These are phyloP conservation scores for Asteroscopus sphinx DNA, from an alignment of 2,888 invertebrate genomes.

Conservation along the genomic window DNA sequence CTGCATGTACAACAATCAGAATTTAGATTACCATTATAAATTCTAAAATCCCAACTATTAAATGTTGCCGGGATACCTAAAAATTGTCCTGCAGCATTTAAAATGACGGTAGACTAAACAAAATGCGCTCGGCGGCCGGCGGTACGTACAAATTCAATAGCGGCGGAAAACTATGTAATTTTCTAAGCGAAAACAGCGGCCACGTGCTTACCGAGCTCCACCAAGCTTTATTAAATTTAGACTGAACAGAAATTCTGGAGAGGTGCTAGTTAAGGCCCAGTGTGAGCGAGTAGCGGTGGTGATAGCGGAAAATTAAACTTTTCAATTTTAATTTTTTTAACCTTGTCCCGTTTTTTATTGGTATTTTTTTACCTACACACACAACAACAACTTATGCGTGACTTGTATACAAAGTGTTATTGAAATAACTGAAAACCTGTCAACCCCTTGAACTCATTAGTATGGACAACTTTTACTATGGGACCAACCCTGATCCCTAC, in stretches of 20 bases:
- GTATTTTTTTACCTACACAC: no score
- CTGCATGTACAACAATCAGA: neutral
- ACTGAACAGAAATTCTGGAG: conserved; percentile 43
- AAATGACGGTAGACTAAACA: conserved; percentile 24
- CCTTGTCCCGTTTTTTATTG: no score
- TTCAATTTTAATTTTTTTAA: no score
- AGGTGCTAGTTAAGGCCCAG: neutral
- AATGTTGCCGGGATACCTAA: neutral
- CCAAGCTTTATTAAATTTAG: conserved; percentile 57
- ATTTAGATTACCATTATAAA: neutral
- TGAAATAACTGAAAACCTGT: no score
- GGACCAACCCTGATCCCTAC: no score
- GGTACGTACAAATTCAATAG: conserved; percentile 43
- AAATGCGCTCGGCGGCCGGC: conserved; percentile 22
- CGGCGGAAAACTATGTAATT: conserved; percentile 50
- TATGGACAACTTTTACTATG: no score
- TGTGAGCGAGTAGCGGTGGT: conserved; percentile 19
- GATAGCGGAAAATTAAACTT: neutral
- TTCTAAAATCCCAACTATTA: neutral
- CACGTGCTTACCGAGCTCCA: conserved; percentile 40
- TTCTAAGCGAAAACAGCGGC: conserved; percentile 51
- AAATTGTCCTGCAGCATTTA: conserved; percentile 4
- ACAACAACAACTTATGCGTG: no score
- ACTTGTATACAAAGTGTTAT: no score
- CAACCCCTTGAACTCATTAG: no score